These are phyloP conservation scores for Habroteleia sp. DNA, from an alignment of 2,888 invertebrate genomes.

Conservation along the genomic window DNA sequence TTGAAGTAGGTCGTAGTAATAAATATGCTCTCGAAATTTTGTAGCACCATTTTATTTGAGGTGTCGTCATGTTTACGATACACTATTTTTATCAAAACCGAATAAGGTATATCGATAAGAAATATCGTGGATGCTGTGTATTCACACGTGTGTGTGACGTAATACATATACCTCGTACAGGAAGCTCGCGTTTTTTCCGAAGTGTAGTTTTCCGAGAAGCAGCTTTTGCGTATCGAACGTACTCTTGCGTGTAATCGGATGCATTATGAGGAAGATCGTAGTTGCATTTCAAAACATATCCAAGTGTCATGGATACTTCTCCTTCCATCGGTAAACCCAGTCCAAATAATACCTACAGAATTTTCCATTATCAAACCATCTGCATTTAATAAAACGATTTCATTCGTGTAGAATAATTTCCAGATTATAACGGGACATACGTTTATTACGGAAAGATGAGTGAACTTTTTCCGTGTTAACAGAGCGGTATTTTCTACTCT, in stretches of 20 bases:
- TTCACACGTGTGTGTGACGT: slow-evolving; percentile 20
- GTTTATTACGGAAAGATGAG: slow-evolving; percentile 5
- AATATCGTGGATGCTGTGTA: slow-evolving; percentile 19
- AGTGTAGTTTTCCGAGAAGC: slow-evolving; percentile 48
- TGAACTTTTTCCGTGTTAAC: not conserved
- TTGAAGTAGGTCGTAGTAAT: too few species aligned
- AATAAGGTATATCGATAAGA: slow-evolving; percentile 51
- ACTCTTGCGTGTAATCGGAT: slow-evolving; percentile 83
- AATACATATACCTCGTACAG: slow-evolving; percentile 59
- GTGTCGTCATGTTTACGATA: slow-evolving; percentile 21
- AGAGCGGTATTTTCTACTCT: not conserved
- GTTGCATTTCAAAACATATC: slow-evolving; percentile 86
- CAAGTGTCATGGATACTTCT: slow-evolving; percentile 84
- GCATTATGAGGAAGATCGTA: slow-evolving; percentile 86
- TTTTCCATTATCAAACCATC: slow-evolving; percentile 8
- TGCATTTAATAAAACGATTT: not conserved
- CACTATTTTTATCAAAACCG: slow-evolving; percentile 45
- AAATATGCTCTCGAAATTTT: slow-evolving; percentile 25
- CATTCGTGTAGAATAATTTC: not conserved
- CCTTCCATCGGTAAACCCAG: slow-evolving; percentile 86
- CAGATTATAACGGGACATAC: not conserved
- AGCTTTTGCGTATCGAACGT: slow-evolving; percentile 66
- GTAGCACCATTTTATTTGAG: slow-evolving; percentile 11
- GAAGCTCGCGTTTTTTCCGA: slow-evolving; percentile 51
- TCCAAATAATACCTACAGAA: slow-evolving; percentile 85